These are phyloP conservation scores for Laothoe populi DNA, from an alignment of 2,888 invertebrate species.

Conservation along the genomic window DNA sequence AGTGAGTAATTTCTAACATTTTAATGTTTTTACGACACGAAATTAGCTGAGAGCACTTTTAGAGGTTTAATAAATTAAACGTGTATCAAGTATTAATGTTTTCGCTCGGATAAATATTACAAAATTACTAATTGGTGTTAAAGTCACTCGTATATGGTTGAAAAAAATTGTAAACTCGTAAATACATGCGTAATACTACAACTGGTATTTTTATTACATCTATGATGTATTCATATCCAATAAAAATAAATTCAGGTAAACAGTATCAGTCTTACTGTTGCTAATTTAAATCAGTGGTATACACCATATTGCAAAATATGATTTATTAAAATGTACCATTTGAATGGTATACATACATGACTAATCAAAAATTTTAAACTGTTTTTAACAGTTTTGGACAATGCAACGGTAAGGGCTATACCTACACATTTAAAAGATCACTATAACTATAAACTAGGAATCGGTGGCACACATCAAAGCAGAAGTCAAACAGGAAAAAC, in stretches of 20 bases:
- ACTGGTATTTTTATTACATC: conserved; percentile 31
- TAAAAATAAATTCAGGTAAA: conserved; percentile 17
- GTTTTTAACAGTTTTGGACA: conserved; percentile 2
- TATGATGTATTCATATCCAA: conserved; percentile 16
- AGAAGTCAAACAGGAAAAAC: no score
- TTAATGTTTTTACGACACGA: conserved; percentile 21
- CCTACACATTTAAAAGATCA: conserved; percentile 3
- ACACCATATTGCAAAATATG: no score
- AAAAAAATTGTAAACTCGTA: conserved; percentile 53
- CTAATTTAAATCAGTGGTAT: conserved; percentile 4
- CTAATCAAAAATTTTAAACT: conserved; percentile 4
- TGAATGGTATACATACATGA: neutral
- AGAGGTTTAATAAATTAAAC: conserved; percentile 8
- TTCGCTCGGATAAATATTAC: conserved; percentile 29
- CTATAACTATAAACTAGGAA: neutral
- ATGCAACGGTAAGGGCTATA: neutral
- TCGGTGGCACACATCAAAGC: neutral
- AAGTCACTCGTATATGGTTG: conserved; percentile 43
- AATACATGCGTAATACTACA: conserved; percentile 53
- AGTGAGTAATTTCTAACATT: conserved; percentile 8
- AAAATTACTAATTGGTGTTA: conserved; percentile 25
- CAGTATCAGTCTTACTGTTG: conserved; percentile 9
- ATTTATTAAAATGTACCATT: neutral
- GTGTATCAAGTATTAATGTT: conserved; percentile 21
- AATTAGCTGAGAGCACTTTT: conserved; percentile 23